Conservation (phyloP, 2,888 invertebrate species). For the Ecdyonurus torrentis region DNA sequence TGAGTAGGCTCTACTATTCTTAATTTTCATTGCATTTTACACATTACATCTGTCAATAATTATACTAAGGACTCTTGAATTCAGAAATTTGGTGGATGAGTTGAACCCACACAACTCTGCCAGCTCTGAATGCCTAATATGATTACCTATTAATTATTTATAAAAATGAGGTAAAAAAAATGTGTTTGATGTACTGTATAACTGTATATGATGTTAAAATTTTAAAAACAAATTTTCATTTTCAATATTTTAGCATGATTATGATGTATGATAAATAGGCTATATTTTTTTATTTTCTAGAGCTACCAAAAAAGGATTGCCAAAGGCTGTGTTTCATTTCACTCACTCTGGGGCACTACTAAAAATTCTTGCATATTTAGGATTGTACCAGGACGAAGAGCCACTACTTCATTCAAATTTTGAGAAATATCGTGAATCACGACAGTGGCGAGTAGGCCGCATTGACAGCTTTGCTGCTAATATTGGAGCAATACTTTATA, state of each 20-base stretch:
- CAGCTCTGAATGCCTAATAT: too few relatives aligned
- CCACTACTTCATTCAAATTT: slow-evolving; percentile 39
- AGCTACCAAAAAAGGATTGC: slow-evolving; percentile 16
- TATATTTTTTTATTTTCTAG: too few relatives aligned
- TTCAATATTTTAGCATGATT: background rate
- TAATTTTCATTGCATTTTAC: too few relatives aligned
- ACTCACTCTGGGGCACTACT: slow-evolving; percentile 69
- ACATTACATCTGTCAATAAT: too few relatives aligned
- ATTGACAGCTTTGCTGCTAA: slow-evolving; percentile 71
- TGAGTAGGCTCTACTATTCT: too few relatives aligned
- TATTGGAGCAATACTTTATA: slow-evolving; percentile 54
- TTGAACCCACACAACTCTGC: too few relatives aligned
- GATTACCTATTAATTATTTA: too few relatives aligned
- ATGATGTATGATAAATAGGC: slow-evolving; percentile 15
- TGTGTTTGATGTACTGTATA: background rate
- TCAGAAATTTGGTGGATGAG: too few relatives aligned
- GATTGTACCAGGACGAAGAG: slow-evolving; percentile 47
- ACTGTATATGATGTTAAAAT: background rate
- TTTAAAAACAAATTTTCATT: background rate
- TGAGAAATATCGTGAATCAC: slow-evolving; percentile 22
- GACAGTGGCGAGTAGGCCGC: slow-evolving; percentile 38
- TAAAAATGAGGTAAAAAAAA: background rate
- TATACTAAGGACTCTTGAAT: too few relatives aligned
- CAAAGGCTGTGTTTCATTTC: slow-evolving; percentile 49
- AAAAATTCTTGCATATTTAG: slow-evolving; percentile 54